Conservation (phyloP, 1,140 invertebrate species). For the Pseudobourletiella spinata region DNA sequence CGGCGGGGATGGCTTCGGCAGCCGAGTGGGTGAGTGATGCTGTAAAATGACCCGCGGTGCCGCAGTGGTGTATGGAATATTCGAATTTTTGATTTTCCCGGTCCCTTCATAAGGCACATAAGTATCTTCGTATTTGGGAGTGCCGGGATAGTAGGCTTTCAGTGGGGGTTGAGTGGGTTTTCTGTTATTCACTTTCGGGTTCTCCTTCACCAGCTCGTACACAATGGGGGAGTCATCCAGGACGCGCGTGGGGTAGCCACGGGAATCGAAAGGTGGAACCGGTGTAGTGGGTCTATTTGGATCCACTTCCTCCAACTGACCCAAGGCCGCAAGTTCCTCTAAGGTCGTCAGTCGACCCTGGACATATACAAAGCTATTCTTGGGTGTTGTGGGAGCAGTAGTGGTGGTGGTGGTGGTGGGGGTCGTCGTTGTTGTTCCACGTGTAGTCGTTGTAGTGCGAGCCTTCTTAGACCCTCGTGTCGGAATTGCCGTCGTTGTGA, state of each 20-base stretch:
- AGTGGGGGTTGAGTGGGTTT: conserved; percentile 18
- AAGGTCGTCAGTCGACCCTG: conserved; percentile 31
- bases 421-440: background rate
- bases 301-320: conserved; percentile 14
- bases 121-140: conserved; percentile 25
- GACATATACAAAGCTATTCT: conserved; percentile 32
- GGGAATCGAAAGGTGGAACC: conserved; percentile 25
- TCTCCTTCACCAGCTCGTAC: background rate
- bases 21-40: background rate
- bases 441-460: background rate
- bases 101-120: background rate
- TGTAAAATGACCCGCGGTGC: background rate
- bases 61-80: background rate
- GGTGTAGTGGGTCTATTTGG: conserved; percentile 19
- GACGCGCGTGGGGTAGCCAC: conserved; percentile 31
- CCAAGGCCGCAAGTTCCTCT: conserved; percentile 26
- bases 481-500: background rate
- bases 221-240: conserved; percentile 11
- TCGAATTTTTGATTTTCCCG: background rate
- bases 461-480: background rate
- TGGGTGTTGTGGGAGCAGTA: conserved; percentile 12
- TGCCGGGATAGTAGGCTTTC: conserved; percentile 19
- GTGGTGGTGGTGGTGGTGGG: conserved; percentile 4
- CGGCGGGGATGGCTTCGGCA: background rate
- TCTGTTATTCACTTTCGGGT: conserved; percentile 20